Percentiles rank a stretch among this genome's conserved stretches.
Evolutionary conservation across 1,140 invertebrate species (phyloP).

Genomic region (Aethina tumida): DNA sequence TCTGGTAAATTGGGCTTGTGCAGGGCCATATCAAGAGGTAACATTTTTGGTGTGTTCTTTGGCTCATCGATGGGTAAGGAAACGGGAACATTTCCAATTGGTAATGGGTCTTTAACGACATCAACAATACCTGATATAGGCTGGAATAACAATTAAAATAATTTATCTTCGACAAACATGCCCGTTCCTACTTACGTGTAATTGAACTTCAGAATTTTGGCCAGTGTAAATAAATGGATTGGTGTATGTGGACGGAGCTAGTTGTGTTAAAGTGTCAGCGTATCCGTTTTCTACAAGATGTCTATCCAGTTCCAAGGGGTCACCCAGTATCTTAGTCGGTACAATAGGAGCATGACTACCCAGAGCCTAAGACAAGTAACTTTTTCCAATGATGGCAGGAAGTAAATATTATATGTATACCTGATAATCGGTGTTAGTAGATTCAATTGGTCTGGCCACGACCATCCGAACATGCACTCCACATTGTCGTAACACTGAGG

Average conservation of each 20-base stretch:
- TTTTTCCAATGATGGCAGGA: background rate
- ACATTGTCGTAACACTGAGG: slow-evolving; percentile 73
- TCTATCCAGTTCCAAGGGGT: slow-evolving; percentile 62
- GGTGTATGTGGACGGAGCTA: slow-evolving; percentile 17
- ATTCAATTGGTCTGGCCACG: slow-evolving; percentile 66
- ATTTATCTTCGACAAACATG: background rate
- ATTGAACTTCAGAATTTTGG: slow-evolving; percentile 23
- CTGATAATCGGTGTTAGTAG: slow-evolving; percentile 43
- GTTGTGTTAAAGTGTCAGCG: slow-evolving; percentile 37
- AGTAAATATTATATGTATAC: slow-evolving; percentile 20
- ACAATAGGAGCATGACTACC: slow-evolving; percentile 70
- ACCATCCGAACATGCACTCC: slow-evolving; percentile 72
- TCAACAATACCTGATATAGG: slow-evolving; percentile 44
- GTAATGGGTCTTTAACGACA: slow-evolving; percentile 40
- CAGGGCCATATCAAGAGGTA: slow-evolving; percentile 44
- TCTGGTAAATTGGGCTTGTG: slow-evolving; percentile 53
- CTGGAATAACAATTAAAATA: slow-evolving; percentile 27
- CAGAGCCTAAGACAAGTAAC: slow-evolving; percentile 43
- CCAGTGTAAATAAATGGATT: slow-evolving; percentile 23
- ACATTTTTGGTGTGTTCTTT: slow-evolving; percentile 36
- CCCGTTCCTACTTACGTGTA: slow-evolving; percentile 22
- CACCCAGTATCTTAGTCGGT: slow-evolving; percentile 64
- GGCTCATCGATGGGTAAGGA: slow-evolving; percentile 34
- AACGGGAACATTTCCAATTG: slow-evolving; percentile 34
- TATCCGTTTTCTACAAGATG: slow-evolving; percentile 59